Evolutionary conservation across 2,797 vertebrate genomes (phyloP).

Genomic region (Lates japonicus): DNA sequence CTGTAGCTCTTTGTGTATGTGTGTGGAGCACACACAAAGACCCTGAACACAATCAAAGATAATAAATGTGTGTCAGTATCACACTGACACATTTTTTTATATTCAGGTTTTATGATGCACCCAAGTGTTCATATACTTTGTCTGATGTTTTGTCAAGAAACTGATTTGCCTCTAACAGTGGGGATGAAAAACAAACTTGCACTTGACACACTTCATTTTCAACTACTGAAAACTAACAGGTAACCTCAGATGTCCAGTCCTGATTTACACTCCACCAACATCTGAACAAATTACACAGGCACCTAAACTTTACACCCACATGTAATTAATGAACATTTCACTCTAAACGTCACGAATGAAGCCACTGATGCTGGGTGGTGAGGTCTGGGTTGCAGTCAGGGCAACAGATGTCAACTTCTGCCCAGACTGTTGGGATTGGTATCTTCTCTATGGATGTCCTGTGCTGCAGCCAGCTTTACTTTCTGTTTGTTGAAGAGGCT

Average conservation of each 20-base stretch:
- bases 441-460: background rate
- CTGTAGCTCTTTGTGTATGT: constrained; percentile 6
- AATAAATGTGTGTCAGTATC: background rate
- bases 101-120: background rate
- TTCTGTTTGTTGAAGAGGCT: background rate
- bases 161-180: background rate
- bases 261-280: background rate
- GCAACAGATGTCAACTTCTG: background rate
- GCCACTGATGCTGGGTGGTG: background rate
- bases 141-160: background rate
- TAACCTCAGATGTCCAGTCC: background rate
- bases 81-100: background rate
- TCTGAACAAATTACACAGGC: background rate
- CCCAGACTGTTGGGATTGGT: no score
- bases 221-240: background rate
- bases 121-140: background rate
- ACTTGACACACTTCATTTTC: background rate
- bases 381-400: background rate
- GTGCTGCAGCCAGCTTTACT: background rate
- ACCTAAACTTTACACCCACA: background rate
- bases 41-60: background rate
- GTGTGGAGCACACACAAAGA: background rate
- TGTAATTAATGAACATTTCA: background rate
- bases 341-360: background rate
- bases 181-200: background rate